Evolutionary conservation across 2,888 invertebrate species (phyloP), one percentile per base, ranked within the genome.

Genomic region (Andrena camellia): DNA sequence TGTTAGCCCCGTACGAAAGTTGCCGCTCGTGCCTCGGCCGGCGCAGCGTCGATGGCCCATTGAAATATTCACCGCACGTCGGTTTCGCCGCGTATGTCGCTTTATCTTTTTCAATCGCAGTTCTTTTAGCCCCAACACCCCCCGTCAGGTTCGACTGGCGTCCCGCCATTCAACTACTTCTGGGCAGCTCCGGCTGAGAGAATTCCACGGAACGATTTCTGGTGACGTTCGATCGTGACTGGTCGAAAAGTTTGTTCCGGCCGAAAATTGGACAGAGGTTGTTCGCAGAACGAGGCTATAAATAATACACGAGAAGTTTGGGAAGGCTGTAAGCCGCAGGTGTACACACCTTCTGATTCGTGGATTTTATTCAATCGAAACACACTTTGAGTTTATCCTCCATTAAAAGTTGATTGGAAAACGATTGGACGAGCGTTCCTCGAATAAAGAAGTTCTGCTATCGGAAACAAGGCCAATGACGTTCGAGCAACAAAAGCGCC

Each of bases 11-110:
- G 35, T 26, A 35, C 5, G 57, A 13, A 8, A 29, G 26, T 52
- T 67, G 5, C 8, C 35, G 54, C 0, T 5, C 1, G 31, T 52
- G 8, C 20, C 42, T 29, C 23, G 20, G 7, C 7, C 17, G 2
- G 5, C 0, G 54, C 20, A 1, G 6, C 0, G 42, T 64, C 35
- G 33, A 54, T 63, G n/a, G 23, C 1, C 20, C 10, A 57, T 48
- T 26, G 57, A 26, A 59, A 76, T 69, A 20, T 59, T 59, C 48
- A 57, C 42, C 57, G 57, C 57, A 10, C 20, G 57, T 26, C 23
- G 20, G 20, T 23, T 66, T 48, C 20, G 8, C 20, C 26, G n/a
- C 29, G 23, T 31, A 2, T 42, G n/a, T 54, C 35, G 62, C 6
- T 52, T 54, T 8, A 42, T 29, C 60, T 10, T n/a, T 31, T 26